These are phyloP conservation scores for Lamellibrachia luymesi DNA, from an alignment of 1,140 invertebrate genomes.

Conservation along the genomic window DNA sequence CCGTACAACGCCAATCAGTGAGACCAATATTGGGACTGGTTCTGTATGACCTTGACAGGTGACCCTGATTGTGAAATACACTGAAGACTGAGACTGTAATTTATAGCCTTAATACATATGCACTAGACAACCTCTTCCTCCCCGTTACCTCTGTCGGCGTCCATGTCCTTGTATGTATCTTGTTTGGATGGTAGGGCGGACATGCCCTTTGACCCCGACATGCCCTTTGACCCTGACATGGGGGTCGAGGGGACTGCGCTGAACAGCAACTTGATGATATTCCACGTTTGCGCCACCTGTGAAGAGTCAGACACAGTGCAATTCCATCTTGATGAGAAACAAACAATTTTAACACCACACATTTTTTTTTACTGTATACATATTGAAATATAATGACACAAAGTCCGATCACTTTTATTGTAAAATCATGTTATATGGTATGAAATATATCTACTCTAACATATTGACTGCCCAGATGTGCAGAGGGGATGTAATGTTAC, in stretches of 20 bases:
- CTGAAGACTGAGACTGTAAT: too few species aligned
- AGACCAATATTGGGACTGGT: too few species aligned
- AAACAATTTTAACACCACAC: neutral
- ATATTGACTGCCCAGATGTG: too few species aligned
- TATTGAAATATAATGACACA: too few species aligned
- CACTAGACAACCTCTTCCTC: neutral
- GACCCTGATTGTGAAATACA: too few species aligned
- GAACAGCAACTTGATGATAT: conserved; percentile 53
- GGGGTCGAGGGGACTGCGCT: neutral
- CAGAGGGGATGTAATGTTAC: too few species aligned
- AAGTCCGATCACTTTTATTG: too few species aligned
- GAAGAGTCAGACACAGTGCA: neutral
- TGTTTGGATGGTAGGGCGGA: neutral
- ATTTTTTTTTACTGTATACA: too few species aligned
- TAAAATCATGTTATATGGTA: too few species aligned
- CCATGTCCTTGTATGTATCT: conserved; percentile 5
- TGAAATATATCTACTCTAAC: too few species aligned
- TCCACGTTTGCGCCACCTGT: conserved; percentile 62
- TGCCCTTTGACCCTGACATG: conserved; percentile 5
- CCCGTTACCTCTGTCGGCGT: neutral
- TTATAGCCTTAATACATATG: neutral
- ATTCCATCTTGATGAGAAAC: conserved; percentile 52
- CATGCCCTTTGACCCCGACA: neutral
- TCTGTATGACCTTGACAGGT: too few species aligned
- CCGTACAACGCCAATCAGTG: too few species aligned